Conservation (phyloP, 2,888 invertebrate genomes). For the Caenorhabditis afra region DNA sequence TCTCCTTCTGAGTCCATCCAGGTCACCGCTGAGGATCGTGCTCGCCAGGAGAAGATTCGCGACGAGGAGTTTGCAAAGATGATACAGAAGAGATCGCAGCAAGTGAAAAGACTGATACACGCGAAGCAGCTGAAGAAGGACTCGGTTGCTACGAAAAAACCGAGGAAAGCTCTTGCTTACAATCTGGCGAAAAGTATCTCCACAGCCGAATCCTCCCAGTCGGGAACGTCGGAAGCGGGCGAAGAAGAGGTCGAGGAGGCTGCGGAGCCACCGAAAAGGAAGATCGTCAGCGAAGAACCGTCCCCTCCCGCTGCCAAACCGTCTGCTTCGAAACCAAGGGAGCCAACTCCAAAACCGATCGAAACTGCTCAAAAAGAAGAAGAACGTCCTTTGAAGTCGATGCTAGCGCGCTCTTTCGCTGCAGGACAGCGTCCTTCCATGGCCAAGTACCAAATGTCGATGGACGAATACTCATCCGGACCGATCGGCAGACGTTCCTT, state of each 20-base stretch:
- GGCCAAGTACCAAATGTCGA: conserved; percentile 29
- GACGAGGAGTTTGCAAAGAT: conserved; percentile 43
- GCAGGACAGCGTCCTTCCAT: conserved; percentile 35
- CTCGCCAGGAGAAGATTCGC: conserved; percentile 1
- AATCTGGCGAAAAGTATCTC: background rate
- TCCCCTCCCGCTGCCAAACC: background rate
- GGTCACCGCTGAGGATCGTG: background rate
- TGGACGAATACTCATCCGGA: background rate
- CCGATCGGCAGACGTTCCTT: background rate
- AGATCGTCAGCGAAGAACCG: background rate
- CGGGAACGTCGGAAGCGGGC: background rate
- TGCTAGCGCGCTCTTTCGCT: conserved; percentile 27
- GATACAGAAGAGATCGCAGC: conserved; percentile 42
- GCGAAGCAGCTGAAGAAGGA: conserved; percentile 28
- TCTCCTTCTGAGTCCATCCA: background rate
- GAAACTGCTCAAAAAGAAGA: conserved; percentile 3
- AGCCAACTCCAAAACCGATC: background rate
- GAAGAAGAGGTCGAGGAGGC: conserved; percentile 5
- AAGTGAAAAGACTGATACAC: conserved; percentile 32
- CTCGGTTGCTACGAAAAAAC: conserved; percentile 31
- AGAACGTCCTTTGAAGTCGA: conserved; percentile 42
- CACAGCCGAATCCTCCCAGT: background rate
- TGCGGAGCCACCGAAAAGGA: conserved; percentile 6
- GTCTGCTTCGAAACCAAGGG: background rate
- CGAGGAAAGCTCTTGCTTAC: conserved; percentile 31